Conservation (phyloP, 2,888 invertebrate genomes). For the Malthinus seriepunctatus region DNA sequence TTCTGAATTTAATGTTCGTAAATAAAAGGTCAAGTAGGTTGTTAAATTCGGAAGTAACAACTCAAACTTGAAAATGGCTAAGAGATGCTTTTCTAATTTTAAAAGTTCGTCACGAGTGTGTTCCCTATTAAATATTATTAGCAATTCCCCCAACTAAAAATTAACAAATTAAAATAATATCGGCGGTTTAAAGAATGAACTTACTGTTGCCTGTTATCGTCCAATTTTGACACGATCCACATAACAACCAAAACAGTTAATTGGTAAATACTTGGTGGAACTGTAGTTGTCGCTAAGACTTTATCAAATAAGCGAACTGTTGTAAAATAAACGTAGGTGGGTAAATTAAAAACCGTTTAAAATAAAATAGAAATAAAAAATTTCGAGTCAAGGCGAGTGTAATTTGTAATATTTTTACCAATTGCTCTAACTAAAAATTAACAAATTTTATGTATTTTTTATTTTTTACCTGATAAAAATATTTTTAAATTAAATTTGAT, state of each 20-base stretch:
- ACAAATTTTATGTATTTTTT: no score
- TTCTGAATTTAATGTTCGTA: constrained; percentile 2
- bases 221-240: constrained; percentile 16
- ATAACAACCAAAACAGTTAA: constrained; percentile 7
- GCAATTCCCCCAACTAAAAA: constrained; percentile 12
- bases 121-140: constrained; percentile 2
- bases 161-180: background rate
- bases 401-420: no score
- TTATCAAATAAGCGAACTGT: constrained; percentile 17
- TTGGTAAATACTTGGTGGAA: constrained; percentile 13
- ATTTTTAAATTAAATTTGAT: background rate
- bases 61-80: constrained; percentile 14
- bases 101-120: constrained; percentile 10
- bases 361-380: background rate
- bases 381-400: background rate
- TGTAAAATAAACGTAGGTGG: constrained; percentile 6
- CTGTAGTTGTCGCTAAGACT: background rate
- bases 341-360: background rate
- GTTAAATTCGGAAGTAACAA: constrained; percentile 12
- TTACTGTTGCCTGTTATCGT: constrained; percentile 9
- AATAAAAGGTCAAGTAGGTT: constrained; percentile 9
- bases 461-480: no score
- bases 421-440: no score
- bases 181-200: background rate
- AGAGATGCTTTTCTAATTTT: constrained; percentile 13